phyloP scores from a whole-genome alignment of 2,888 invertebrate species.

The Griposia aprilina region DNA sequence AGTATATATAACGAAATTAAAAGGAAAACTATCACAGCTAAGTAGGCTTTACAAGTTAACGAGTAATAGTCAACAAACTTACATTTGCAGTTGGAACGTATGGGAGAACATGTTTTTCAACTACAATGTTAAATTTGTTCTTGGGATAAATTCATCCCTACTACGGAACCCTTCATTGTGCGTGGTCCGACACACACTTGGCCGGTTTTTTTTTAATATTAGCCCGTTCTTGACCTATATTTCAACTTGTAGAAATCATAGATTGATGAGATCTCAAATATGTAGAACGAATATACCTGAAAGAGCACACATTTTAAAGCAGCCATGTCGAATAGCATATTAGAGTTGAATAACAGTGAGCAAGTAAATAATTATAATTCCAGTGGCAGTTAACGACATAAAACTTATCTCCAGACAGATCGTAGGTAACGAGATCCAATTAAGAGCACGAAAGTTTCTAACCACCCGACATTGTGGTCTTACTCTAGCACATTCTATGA shows the following conservation, averaged over 20 bases:
- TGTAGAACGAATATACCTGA: background rate
- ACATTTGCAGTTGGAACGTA: no score
- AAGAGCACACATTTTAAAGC: background rate
- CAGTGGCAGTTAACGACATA: constrained; percentile 27
- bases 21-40: no score
- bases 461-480: constrained; percentile 14
- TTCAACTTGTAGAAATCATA: background rate
- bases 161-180: no score
- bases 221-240: background rate
- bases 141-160: no score
- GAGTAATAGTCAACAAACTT: no score
- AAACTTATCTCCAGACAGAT: constrained; percentile 40
- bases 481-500: background rate
- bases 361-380: constrained; percentile 26
- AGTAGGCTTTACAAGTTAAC: no score
- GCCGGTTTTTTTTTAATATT: background rate
- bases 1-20: no score
- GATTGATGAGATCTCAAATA: background rate
- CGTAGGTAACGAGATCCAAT: constrained; percentile 40
- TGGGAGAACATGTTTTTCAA: no score
- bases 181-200: no score
- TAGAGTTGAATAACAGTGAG: background rate
- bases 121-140: no score
- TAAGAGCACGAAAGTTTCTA: constrained; percentile 42
- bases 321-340: background rate